Evolutionary conservation across 23 tunicate species (phyloP).

Genomic region (Phallusia fumigata): DNA sequence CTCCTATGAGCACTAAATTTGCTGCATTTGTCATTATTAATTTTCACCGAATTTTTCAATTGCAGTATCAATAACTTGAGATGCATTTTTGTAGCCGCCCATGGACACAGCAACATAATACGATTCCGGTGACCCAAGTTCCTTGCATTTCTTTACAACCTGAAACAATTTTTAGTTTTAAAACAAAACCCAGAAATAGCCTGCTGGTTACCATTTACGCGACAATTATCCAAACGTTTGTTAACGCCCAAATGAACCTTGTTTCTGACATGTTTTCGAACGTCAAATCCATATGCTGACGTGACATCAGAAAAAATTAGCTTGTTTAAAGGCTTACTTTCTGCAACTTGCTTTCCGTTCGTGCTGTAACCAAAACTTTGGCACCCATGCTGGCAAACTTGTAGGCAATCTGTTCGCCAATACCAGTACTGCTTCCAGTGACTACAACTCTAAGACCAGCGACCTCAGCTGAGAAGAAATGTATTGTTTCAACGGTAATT

Average conservation of each 20-base stretch:
- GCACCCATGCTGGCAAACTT: slow-evolving; percentile 35
- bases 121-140: slow-evolving; percentile 8
- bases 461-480: slow-evolving; percentile 15
- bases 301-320: too few species aligned
- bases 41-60: slow-evolving; percentile 14
- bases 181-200: too few species aligned
- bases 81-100: slow-evolving; percentile 3
- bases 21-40: too few species aligned
- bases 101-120: background rate
- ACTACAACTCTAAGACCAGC: slow-evolving; percentile 20
- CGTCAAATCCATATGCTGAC: too few species aligned
- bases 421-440: slow-evolving; percentile 23
- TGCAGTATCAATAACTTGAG: background rate
- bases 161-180: background rate
- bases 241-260: too few species aligned
- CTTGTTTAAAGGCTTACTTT: background rate
- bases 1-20: too few species aligned
- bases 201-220: too few species aligned
- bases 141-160: slow-evolving; percentile 14
- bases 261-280: too few species aligned
- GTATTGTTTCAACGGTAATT: too few species aligned
- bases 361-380: slow-evolving; percentile 9
- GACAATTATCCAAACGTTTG: too few species aligned
- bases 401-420: slow-evolving; percentile 24
- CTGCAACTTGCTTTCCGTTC: slow-evolving; percentile 11